Base-by-base conservation (phyloP, 2,888 invertebrate species). In the Habrosyne pyritoides region DNA sequence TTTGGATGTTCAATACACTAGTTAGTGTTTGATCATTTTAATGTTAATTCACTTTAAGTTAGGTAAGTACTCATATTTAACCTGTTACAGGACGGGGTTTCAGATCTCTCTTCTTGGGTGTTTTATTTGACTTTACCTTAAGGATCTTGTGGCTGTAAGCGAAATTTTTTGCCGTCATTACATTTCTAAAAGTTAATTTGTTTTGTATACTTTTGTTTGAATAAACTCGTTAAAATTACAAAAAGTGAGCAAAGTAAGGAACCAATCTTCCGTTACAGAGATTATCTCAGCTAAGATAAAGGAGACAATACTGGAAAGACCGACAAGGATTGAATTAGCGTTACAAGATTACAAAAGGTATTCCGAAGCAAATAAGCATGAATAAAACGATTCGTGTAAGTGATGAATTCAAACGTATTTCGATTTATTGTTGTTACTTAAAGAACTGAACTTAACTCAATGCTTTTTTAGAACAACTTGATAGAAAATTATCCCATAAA, bases 261-360 rank as follows among this genome's bases (percentile, higher is more conserved):
- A 81, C 81, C 80, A 79, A 85, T 86, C 80, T 83, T 77, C 71
- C 69, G 77, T 33, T 76, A 79, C 73, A 73, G 68, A 81, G 83
- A 81, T 84, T 75, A 83, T 79, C 81, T 72, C 62, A 65, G 71
- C 72, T 73, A 61, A 63, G 81, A 81, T 84, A 82, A 82, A 79
- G 73, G 65, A 71, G 69, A 78, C 74, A 80, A 72, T 73, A 73
- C 73, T 67, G 64, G 59, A 73, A 69, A 69, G 66, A 65, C 79
- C 74, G 76, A 75, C 78, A 79, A 76, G 81, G 84, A 86, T 84
- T 80, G 73, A 84, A 86, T 86, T 85, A 84, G 78, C 83, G 81
- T 85, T 83, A 87, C 79, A 76, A 80, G 83, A 83, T 84, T 79
- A 82, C 71, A 71, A 68, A 68, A 64, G 61, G 59, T 65, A 67